phyloP scores from a whole-genome alignment of 1,140 invertebrate genomes.

The Pararge aegeria region DNA sequence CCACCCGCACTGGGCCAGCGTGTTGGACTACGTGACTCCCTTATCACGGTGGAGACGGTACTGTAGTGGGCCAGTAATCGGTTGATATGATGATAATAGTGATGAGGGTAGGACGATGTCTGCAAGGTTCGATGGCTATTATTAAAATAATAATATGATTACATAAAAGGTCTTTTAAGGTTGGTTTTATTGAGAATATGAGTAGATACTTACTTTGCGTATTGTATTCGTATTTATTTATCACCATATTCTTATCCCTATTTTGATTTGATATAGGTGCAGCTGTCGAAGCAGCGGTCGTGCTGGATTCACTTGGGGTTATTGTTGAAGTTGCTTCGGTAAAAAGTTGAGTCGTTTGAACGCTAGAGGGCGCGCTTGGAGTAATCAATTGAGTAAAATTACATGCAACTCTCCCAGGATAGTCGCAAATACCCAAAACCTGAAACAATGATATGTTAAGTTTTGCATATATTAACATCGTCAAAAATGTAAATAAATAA shows the following conservation, averaged over 20 bases:
- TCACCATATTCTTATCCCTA: constrained; percentile 16
- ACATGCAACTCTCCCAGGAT: constrained; percentile 80
- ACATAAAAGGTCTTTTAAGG: too few relatives aligned
- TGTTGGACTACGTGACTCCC: too few relatives aligned
- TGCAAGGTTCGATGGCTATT: too few relatives aligned
- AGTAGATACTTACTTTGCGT: constrained; percentile 34
- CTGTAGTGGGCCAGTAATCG: too few relatives aligned
- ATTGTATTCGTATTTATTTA: constrained; percentile 32
- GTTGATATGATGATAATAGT: too few relatives aligned
- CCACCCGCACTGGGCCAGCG: too few relatives aligned
- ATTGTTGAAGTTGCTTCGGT: constrained; percentile 5
- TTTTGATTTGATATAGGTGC: constrained; percentile 4
- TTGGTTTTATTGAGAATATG: neutral
- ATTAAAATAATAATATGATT: constrained; percentile 1
- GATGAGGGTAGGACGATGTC: too few relatives aligned
- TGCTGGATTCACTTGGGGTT: neutral
- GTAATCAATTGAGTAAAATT: constrained; percentile 36
- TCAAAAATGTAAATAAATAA: too few relatives aligned
- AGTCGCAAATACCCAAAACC: constrained; percentile 82
- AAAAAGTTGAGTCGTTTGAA: constrained; percentile 6
- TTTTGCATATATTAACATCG: too few relatives aligned
- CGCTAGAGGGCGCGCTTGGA: constrained; percentile 10
- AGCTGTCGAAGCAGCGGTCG: neutral
- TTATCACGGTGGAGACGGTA: too few relatives aligned
- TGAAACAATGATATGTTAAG: too few relatives aligned